Base-by-base conservation (phyloP, 2,888 invertebrate genomes). In the Phasia obesa region DNA sequence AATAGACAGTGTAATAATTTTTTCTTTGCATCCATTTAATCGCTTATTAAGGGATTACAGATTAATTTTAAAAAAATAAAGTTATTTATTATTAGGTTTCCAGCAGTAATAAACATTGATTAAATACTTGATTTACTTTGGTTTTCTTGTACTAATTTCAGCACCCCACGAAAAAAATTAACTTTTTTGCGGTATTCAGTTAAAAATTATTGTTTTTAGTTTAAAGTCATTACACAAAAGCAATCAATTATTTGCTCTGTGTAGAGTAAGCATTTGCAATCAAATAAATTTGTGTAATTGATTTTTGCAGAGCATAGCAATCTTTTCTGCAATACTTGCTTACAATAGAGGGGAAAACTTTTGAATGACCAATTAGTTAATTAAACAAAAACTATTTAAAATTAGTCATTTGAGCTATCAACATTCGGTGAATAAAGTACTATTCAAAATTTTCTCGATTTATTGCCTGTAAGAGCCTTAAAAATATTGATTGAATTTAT, bases 191-290 rank as follows among this genome's bases (percentile, higher is more conserved):
- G 25, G 23, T 13, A 13, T 51, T 35, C 17, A 17, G 4, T 3
- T 38, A 17, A 57, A 35, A 49, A 42, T 73, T 25, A 42, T 42
- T 62, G 27, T 17, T 60, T 44, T 73, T 38, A 47, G 19, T 53
- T 23, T 21, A 53, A 74, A 53, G 27, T 55, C 64, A 64, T 64
- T 42, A 44, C 53, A 53, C 42, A 42, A 27, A 27, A 42, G 62
- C 42, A 73, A 53, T 35, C 60, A 51, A 60, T 60, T 71, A 60
- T 51, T 71, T 71, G 13, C 25, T 60, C 55, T 74, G 17, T 55
- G 13, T 53, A 42, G 25, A 25, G 27, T 27, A 44, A 74, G 44
- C 55, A 74, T 64, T 53, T 62, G 27, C 4, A 19, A 62, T 1
- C 17, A 53, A 62, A 62, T 42, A 6, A 25, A 27, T 31, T 53